phyloP scores from a whole-genome alignment of 2,888 invertebrate genomes.

The Leucozona laternaria region DNA sequence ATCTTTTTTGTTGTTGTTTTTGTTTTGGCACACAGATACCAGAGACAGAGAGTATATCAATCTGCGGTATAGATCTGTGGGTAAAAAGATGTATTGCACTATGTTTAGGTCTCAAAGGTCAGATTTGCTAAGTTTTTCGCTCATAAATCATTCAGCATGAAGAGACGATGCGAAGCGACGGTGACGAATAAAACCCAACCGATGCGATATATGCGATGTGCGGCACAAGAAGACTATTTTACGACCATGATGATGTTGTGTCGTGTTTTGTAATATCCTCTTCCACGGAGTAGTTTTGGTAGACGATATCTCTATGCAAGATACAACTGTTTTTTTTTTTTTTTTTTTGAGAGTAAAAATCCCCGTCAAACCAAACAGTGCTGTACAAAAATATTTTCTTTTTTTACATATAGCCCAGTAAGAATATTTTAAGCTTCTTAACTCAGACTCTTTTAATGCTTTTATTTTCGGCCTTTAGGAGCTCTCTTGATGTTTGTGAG shows the following conservation, averaged over 20 bases:
- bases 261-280: conserved; percentile 66
- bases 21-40: conserved; percentile 19
- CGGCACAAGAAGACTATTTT: conserved; percentile 49
- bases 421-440: too few relatives aligned
- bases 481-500: too few relatives aligned
- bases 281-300: conserved; percentile 43
- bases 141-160: conserved; percentile 70
- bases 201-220: neutral
- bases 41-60: neutral
- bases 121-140: conserved; percentile 67
- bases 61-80: conserved; percentile 32
- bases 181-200: conserved; percentile 28
- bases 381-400: too few relatives aligned
- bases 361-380: conserved; percentile 19
- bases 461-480: too few relatives aligned
- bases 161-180: conserved; percentile 37
- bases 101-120: conserved; percentile 58
- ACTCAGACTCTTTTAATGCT: too few relatives aligned
- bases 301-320: neutral
- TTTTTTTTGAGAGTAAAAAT: neutral
- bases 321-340: conserved; percentile 51
- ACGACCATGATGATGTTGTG: conserved; percentile 54
- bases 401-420: too few relatives aligned
- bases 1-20: conserved; percentile 26
- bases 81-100: conserved; percentile 27